A percentile compares a stretch with the other conserved stretches of the same genome.
Conservation (phyloP, 2,888 invertebrate species). For the Alcis repandata region DNA sequence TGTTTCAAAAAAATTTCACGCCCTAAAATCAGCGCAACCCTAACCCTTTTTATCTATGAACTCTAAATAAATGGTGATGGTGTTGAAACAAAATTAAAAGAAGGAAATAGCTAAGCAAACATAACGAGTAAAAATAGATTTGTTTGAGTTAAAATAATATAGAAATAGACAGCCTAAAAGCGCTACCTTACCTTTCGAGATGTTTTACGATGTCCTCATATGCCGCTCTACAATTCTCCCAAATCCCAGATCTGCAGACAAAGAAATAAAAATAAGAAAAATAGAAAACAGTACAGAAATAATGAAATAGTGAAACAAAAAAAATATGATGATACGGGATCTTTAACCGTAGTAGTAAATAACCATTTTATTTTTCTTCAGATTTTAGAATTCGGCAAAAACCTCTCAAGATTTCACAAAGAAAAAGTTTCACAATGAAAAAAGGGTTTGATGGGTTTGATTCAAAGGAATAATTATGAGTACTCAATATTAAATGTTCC, state of each 20-base stretch:
- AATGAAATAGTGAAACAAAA: slow-evolving; percentile 53
- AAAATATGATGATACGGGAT: slow-evolving; percentile 46
- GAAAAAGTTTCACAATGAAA: slow-evolving; percentile 74
- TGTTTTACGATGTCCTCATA: slow-evolving; percentile 98
- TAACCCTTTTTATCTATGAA: slow-evolving; percentile 30
- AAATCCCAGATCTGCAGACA: slow-evolving; percentile 93
- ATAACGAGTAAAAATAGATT: slow-evolving; percentile 3
- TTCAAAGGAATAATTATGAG: slow-evolving; percentile 85
- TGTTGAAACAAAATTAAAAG: slow-evolving; percentile 26
- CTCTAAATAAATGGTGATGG: slow-evolving; percentile 31
- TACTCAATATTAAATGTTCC: slow-evolving; percentile 86
- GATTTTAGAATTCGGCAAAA: slow-evolving; percentile 44
- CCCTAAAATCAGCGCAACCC: slow-evolving; percentile 11
- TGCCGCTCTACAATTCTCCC: slow-evolving; percentile 98
- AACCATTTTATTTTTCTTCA: not conserved
- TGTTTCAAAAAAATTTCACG: slow-evolving; percentile 50
- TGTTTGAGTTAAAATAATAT: slow-evolving; percentile 24
- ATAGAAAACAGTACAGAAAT: slow-evolving; percentile 61
- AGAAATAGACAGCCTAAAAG: slow-evolving; percentile 30
- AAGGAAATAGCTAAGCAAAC: slow-evolving; percentile 10
- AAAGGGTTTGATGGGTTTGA: slow-evolving; percentile 63
- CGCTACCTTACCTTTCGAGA: slow-evolving; percentile 93
- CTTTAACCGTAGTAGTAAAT: not conserved
- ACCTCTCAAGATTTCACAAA: slow-evolving; percentile 68
- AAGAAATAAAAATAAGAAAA: slow-evolving; percentile 80